phyloP scores from a whole-genome alignment of 2,888 invertebrate species.

The Agriopis marginaria region DNA sequence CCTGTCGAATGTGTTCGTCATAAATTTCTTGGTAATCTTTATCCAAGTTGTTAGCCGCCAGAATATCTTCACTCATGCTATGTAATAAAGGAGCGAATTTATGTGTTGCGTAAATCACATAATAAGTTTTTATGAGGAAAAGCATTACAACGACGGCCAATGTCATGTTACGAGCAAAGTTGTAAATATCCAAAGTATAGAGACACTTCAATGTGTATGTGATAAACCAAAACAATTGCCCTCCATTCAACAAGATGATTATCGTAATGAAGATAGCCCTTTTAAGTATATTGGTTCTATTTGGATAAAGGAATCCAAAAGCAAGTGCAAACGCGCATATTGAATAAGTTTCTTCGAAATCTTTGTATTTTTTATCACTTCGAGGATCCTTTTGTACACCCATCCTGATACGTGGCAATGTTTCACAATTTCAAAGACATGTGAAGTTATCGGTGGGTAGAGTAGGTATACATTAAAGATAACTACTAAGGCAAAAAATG shows the following conservation, averaged over 20 bases:
- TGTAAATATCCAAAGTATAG: slow-evolving; percentile 59
- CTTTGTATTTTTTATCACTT: background rate
- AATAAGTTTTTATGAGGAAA: slow-evolving; percentile 69
- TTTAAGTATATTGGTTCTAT: background rate
- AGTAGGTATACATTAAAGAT: slow-evolving; percentile 33
- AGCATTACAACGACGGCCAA: slow-evolving; percentile 55
- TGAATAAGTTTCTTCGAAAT: background rate
- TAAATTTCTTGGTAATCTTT: slow-evolving; percentile 64
- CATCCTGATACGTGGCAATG: background rate
- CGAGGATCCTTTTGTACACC: background rate
- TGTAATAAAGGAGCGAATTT: slow-evolving; percentile 59
- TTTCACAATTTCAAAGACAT: slow-evolving; percentile 25
- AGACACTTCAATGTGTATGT: background rate
- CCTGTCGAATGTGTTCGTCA: slow-evolving; percentile 59
- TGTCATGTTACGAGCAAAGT: slow-evolving; percentile 66
- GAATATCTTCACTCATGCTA: slow-evolving; percentile 63
- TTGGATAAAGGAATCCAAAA: background rate
- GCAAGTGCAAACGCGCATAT: background rate
- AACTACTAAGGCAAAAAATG: slow-evolving; percentile 53
- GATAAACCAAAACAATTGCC: background rate
- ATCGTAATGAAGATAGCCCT: background rate
- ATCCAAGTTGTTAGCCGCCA: slow-evolving; percentile 62
- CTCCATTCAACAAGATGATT: background rate
- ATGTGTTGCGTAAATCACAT: slow-evolving; percentile 58
- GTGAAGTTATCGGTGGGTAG: slow-evolving; percentile 18